Percentiles rank a stretch among this genome's conserved stretches.
Conservation (phyloP, 2,113 vertebrate species). For the Paramisgurnus dabryanus region DNA sequence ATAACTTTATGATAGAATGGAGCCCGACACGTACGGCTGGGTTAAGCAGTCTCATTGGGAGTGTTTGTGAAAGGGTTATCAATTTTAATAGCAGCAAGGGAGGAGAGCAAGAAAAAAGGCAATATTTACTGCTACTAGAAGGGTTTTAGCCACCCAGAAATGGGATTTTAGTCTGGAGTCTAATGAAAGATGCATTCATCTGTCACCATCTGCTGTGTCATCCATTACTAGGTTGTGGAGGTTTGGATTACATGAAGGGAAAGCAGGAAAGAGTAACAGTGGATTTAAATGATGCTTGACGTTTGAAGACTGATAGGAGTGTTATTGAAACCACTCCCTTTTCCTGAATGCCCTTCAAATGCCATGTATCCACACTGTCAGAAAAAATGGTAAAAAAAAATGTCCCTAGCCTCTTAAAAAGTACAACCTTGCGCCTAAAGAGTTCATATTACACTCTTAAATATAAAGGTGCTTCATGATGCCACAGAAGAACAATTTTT, state of each 20-base stretch:
- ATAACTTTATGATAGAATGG: constrained; percentile 94
- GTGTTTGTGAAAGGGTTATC: constrained; percentile 67
- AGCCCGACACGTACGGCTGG: constrained; percentile 68
- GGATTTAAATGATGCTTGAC: constrained; percentile 33
- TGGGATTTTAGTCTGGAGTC: background rate
- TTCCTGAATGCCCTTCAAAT: background rate
- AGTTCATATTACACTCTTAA: no score
- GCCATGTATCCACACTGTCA: background rate
- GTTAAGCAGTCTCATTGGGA: constrained; percentile 61
- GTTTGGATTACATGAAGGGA: background rate
- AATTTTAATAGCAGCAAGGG: constrained; percentile 70
- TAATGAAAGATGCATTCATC: constrained; percentile 7
- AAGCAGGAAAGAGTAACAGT: constrained; percentile 5
- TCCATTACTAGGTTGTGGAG: background rate
- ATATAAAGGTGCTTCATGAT: no score
- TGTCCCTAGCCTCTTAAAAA: no score
- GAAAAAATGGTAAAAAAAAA: no score
- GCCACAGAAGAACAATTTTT: no score
- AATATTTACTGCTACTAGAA: background rate
- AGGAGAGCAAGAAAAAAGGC: constrained; percentile 1
- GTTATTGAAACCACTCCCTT: background rate
- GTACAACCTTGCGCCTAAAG: no score
- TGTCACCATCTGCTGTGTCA: background rate
- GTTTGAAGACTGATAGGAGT: constrained; percentile 17
- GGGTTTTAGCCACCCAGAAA: background rate